Conservation (phyloP, 2,888 invertebrate species). For the Hemistola chrysoprasaria region DNA sequence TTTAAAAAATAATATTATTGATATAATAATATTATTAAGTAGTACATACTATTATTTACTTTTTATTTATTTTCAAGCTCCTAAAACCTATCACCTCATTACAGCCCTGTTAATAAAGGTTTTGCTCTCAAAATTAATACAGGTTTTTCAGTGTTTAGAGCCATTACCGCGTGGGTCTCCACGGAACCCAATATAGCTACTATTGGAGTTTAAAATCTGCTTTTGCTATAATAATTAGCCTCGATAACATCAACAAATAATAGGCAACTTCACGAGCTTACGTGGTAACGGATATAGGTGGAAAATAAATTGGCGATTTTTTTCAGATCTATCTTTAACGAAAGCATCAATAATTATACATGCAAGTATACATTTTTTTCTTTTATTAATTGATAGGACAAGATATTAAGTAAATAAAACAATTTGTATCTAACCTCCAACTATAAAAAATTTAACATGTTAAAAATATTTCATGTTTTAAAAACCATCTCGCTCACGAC, state of each 20-base stretch:
- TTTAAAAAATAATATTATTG: too few species aligned
- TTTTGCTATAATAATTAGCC: slow-evolving; percentile 5
- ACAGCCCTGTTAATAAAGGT: slow-evolving; percentile 8
- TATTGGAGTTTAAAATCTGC: slow-evolving; percentile 10
- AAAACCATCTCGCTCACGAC: too few species aligned
- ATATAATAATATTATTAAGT: too few species aligned
- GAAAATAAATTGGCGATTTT: slow-evolving; percentile 6
- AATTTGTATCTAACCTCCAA: too few species aligned
- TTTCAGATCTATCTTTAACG: too few species aligned
- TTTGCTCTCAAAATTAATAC: slow-evolving; percentile 2
- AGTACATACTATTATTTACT: too few species aligned
- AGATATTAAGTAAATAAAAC: too few species aligned
- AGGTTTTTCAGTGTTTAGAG: slow-evolving; percentile 5
- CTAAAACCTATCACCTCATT: background rate
- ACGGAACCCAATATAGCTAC: slow-evolving; percentile 3
- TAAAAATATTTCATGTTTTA: too few species aligned
- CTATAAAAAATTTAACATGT: too few species aligned
- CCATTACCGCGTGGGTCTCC: slow-evolving; percentile 2
- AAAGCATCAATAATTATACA: too few species aligned
- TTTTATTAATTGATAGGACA: too few species aligned
- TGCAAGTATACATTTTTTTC: too few species aligned
- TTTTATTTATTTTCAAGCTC: background rate
- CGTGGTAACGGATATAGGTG: slow-evolving; percentile 7
- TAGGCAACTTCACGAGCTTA: slow-evolving; percentile 14
- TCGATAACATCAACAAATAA: slow-evolving; percentile 14